Evolutionary conservation across 1,140 invertebrate genomes (phyloP), one percentile per base, ranked within the genome.

Genomic region (Chrysoperla carnea): DNA sequence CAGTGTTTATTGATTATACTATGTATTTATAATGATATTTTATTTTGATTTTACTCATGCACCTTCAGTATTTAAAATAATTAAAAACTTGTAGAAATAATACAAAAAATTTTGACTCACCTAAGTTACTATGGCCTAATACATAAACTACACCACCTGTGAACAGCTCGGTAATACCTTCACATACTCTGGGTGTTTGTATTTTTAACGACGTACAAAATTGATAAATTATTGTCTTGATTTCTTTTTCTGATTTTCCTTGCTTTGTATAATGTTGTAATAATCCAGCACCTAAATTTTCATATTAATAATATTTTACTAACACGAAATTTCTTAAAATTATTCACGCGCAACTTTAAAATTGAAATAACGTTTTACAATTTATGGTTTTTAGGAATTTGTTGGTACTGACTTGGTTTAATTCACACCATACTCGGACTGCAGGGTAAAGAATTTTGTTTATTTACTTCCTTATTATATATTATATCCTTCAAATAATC

Each of bases 121-220:
- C 55, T 33, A 58, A 52, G 37, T 53, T 54, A 8, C 59, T 50
- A 52, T 58, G 56, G 15, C 54, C 51, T 12, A 61, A 44, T 11
- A 61, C 59, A 31, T 59, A 56, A 29, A 61, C 57, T 0, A 61
- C 57, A 46, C 59, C 59, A 5, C 55, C 52, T 12, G 54, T 84
- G 61, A 90, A 89, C 3, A 88, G 61, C 52, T 82, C 67, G 0
- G 85, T 85, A 11, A 90, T 81, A 3, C 86, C 87, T 53, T 86
- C 79, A 56, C 87, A 91, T 4, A 91, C 87, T 48, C 86, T 67
- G 0, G 79, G 61, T 13, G 81, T 84, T 58, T 90, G 83, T 35
- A 90, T 83, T 48, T 87, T 84, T 8, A 90, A 60, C 36, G 78
- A 85, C 1, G 82, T 78, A 54, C 87, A 91, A 51, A 89, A 86